Evolutionary conservation across 2,888 invertebrate species (phyloP), one percentile per base, ranked within the genome.

Genomic region (Apoderus coryli): DNA sequence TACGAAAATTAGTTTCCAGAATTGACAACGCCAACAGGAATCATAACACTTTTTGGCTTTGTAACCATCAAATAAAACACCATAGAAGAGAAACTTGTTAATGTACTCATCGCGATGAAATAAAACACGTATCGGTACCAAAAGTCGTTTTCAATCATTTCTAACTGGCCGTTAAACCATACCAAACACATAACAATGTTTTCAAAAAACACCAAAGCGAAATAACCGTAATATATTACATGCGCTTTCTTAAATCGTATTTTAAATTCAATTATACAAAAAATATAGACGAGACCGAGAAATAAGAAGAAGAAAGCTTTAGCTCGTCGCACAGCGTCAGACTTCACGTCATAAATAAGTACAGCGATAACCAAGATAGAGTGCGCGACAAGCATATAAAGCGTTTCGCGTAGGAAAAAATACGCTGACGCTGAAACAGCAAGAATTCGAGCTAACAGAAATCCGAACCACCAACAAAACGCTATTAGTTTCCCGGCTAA

Each of bases 261-360:
- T 50, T 79, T 76, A 45, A 82, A 80, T 57, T 84, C 84, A 48
- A 84, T 71, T 25, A 81, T 60, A 46, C 77, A 75, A 51, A 81
- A 76, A 31, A 80, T 63, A 47, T 77, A 82, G 37, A 82, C 65
- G 41, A 78, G 69, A 9, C 76, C 76, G 10, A 82, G 65, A 50
- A 80, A 73, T 36, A 79, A 48, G 46, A 74, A 75, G 53, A 76
- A 79, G 3, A 64, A 52, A 1, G 48, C 49, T 45, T 57, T 58
- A 2, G 47, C 45, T 25, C 50, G 39, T 29, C 49, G 46, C 3
- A 56, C 46, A 10, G 65, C 63, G 41, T 69, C 60, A 19, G 59
- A 57, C 39, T 72, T 70, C 2, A 74, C 71, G 36, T 76, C 72
- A 42, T 67, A 61, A 39, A 74, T 66, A 29, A 82, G 55, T 39